These are phyloP conservation scores for Drosophila elegans DNA, from an alignment of 1,140 invertebrate species.

Conservation along the genomic window DNA sequence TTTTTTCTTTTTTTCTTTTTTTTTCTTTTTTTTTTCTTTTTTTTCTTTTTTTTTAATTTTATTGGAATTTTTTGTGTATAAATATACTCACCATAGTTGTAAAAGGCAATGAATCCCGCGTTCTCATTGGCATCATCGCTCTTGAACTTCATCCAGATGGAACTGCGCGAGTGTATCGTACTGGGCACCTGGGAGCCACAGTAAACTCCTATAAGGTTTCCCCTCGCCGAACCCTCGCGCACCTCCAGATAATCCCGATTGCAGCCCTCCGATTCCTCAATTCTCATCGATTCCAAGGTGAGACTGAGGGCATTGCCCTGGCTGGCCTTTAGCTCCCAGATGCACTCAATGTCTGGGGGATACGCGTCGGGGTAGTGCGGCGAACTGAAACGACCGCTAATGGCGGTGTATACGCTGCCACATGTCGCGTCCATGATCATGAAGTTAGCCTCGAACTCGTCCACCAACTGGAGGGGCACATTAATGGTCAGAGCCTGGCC, in stretches of 20 bases:
- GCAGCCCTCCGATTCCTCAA: constrained; percentile 90
- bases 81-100: constrained; percentile 87
- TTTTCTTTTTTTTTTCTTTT: too few species aligned
- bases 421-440: constrained; percentile 88
- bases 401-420: constrained; percentile 88
- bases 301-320: constrained; percentile 89
- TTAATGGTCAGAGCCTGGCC: constrained; percentile 86
- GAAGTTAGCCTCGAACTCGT: constrained; percentile 88
- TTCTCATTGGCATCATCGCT: constrained; percentile 88
- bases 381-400: constrained; percentile 89
- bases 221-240: constrained; percentile 87
- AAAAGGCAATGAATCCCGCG: constrained; percentile 92
- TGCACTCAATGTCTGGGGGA: constrained; percentile 90
- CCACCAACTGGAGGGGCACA: constrained; percentile 75
- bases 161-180: constrained; percentile 86
- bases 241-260: constrained; percentile 94
- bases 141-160: constrained; percentile 93
- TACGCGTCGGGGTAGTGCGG: constrained; percentile 93
- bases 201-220: constrained; percentile 88
- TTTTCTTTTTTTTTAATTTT: too few species aligned
- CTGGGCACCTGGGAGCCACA: constrained; percentile 88
- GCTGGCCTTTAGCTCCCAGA: constrained; percentile 89
- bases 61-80: too few species aligned
- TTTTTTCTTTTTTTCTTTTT: too few species aligned
- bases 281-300: constrained; percentile 88